Evolutionary conservation across 2,113 vertebrate genomes (phyloP), one percentile per base, ranked within the genome.

Genomic region (Okapia johnstoni): DNA sequence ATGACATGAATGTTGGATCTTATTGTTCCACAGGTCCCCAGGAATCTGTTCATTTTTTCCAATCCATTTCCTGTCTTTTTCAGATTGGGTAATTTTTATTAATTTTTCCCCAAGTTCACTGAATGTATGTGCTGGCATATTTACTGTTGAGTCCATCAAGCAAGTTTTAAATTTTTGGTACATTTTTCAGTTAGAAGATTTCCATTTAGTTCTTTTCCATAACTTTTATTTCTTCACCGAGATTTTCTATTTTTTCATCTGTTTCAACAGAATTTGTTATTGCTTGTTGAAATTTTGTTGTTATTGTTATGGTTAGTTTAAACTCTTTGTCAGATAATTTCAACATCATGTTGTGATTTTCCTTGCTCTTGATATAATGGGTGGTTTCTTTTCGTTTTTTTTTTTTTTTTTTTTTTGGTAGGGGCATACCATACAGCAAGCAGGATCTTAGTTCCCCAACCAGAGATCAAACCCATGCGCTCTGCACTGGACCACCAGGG

Each of bases 181-280:
- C 55, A 55, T 33, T 90, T 96, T 94, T 93, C 21, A 88, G 66
- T 89, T 96, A n/a, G 88, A 36, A 86, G 28, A 84, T 92, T 88
- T 93, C 33, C 40, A 73, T 90, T 96, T 94, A 40, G 81, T 85
- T 96, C 33, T 94, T 97, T 76, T 50, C 48, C 36, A 58, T 48
- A 92, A 63, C 28, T 84, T 85, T 16, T 89, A 80, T 85, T 52
- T 97, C 10, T 92, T 91, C 92, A 54, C 19, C 90, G 50, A 80
- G 61, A 28, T 95, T 92, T 90, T 93, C 73, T 66, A 43, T 58
- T 57, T 88, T 96, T 93, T 90, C 30, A n/a, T 96, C 95, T 73
- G 77, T 88, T 95, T 94, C 83, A 83, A 23, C 19, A 77, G 6
- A 95, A 92, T 66, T 88, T 63, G 6, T 76, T 70, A 25, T 48